phyloP scores from a whole-genome alignment of 2,888 invertebrate genomes.

The Auanema sp. region DNA sequence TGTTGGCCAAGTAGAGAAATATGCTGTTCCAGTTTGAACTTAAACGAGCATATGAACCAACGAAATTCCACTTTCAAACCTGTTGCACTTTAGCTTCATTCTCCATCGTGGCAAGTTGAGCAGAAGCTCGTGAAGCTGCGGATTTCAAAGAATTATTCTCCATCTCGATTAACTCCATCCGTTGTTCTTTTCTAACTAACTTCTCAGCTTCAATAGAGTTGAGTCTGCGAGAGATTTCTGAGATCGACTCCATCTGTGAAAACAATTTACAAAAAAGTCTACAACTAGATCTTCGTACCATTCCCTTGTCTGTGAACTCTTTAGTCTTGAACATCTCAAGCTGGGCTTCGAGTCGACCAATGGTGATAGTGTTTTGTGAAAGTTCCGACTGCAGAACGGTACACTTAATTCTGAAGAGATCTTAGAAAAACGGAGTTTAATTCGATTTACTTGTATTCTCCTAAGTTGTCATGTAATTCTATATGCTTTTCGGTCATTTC shows the following conservation, averaged over 20 bases:
- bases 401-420: slow-evolving; percentile 5
- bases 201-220: slow-evolving; percentile 29
- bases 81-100: slow-evolving; percentile 30
- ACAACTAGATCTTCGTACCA: slow-evolving; percentile 13
- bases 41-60: background rate
- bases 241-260: slow-evolving; percentile 29
- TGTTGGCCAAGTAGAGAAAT: slow-evolving; percentile 17
- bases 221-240: slow-evolving; percentile 29
- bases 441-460: slow-evolving; percentile 4
- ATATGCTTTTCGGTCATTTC: slow-evolving; percentile 8
- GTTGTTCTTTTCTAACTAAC: slow-evolving; percentile 19
- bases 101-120: slow-evolving; percentile 26
- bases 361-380: background rate
- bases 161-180: slow-evolving; percentile 26
- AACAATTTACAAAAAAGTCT: background rate
- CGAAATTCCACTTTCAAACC: slow-evolving; percentile 2
- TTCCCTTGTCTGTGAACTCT: slow-evolving; percentile 22
- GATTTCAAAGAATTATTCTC: slow-evolving; percentile 34
- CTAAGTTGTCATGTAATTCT: slow-evolving; percentile 4
- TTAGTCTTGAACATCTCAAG: slow-evolving; percentile 22
- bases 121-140: slow-evolving; percentile 21
- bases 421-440: background rate
- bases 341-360: slow-evolving; percentile 13
- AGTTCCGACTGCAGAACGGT: slow-evolving; percentile 8
- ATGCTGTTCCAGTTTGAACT: slow-evolving; percentile 25